These are phyloP conservation scores for Heliocidaris erythrogramma DNA, from an alignment of 35 echinoderm and acorn worm species.

Conservation along the genomic window DNA sequence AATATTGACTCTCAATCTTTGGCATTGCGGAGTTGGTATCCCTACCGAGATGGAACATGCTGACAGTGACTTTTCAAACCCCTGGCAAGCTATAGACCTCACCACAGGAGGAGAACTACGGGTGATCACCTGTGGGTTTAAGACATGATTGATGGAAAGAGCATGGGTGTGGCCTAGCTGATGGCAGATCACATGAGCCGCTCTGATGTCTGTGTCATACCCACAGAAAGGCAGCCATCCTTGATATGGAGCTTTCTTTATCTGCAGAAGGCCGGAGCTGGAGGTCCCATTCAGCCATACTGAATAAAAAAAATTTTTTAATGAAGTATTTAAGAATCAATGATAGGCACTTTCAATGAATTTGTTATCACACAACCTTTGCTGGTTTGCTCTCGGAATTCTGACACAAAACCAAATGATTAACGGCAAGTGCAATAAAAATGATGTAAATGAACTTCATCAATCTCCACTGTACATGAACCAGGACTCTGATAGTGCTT, in stretches of 20 bases:
- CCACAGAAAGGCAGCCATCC: background rate
- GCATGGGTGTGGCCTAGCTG: background rate
- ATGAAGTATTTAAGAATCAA: too few species aligned
- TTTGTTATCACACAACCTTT: background rate
- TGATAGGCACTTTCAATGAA: too few species aligned
- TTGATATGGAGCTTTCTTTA: background rate
- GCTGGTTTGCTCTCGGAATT: background rate
- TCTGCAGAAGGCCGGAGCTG: background rate
- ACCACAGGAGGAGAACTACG: background rate
- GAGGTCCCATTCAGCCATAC: background rate
- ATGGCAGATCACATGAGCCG: constrained; percentile 20
- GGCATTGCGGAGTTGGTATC: background rate
- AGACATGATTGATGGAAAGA: background rate
- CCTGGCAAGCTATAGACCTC: background rate
- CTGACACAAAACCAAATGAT: background rate
- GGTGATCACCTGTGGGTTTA: background rate
- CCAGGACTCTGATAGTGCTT: too few species aligned
- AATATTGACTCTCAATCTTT: background rate
- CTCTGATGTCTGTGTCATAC: background rate
- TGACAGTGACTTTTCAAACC: background rate
- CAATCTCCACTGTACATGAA: too few species aligned
- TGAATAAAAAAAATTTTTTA: background rate
- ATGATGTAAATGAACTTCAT: too few species aligned
- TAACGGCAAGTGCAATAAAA: background rate
- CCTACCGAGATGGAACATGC: background rate